Percentiles rank a stretch among this genome's conserved stretches.
phyloP scores from a whole-genome alignment of 1,140 invertebrate species.

The Babylonia areolata region DNA sequence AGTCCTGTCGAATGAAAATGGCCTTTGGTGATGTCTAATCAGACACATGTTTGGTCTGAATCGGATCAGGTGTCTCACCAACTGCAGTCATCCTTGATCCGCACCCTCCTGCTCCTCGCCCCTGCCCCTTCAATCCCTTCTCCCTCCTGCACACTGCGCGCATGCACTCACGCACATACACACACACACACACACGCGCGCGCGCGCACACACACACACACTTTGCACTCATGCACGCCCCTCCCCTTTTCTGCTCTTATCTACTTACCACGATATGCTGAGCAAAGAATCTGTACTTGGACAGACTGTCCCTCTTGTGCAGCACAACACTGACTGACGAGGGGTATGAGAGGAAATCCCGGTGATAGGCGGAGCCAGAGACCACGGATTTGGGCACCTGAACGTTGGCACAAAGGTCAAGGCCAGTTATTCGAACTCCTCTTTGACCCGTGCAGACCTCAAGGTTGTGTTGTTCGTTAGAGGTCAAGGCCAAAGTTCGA shows the following conservation, averaged over 20 bases:
- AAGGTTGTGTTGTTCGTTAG: conserved; percentile 80
- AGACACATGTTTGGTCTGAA: no score
- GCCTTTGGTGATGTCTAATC: no score
- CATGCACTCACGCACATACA: background rate
- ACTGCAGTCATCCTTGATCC: no score
- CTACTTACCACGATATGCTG: conserved; percentile 52
- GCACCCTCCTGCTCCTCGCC: no score
- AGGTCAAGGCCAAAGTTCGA: conserved; percentile 59
- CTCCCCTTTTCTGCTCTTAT: background rate
- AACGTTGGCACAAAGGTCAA: conserved; percentile 88
- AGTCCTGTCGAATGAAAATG: no score
- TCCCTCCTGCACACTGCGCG: no score
- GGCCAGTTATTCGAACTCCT: conserved; percentile 81
- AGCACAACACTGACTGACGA: conserved; percentile 85
- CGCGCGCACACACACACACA: background rate
- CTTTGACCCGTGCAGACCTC: conserved; percentile 73
- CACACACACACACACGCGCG: background rate
- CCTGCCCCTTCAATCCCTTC: no score
- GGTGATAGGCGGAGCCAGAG: conserved; percentile 79
- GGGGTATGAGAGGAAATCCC: conserved; percentile 87
- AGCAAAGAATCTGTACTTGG: conserved; percentile 76
- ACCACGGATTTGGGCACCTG: conserved; percentile 82
- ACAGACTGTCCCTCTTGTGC: conserved; percentile 85
- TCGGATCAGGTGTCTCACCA: no score
- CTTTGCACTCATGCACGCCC: background rate